These are phyloP conservation scores for Engystomops pustulosus DNA, from an alignment of 2,113 vertebrate species.

Conservation along the genomic window DNA sequence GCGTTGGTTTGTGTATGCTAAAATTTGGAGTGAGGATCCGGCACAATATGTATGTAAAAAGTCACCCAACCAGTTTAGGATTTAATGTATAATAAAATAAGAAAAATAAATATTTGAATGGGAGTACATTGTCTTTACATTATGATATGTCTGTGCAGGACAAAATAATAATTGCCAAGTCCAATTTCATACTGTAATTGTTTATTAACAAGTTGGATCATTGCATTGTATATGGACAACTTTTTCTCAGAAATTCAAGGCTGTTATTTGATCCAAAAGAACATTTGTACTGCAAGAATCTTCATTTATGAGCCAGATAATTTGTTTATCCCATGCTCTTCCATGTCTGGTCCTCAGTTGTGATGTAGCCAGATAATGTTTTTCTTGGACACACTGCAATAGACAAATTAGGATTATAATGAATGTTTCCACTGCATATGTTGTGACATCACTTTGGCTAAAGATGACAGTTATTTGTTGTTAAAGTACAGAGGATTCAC, in stretches of 20 bases:
- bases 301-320: conserved; percentile 7
- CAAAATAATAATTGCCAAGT: too few species aligned
- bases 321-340: conserved; percentile 24
- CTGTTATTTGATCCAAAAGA: not conserved
- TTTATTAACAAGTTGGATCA: too few species aligned
- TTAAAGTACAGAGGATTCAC: conserved; percentile 37
- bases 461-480: conserved; percentile 13
- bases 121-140: too few species aligned
- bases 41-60: too few species aligned
- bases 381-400: conserved; percentile 16
- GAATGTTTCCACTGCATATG: conserved; percentile 18
- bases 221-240: too few species aligned
- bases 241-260: not conserved
- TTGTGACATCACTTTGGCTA: conserved; percentile 52
- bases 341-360: not conserved
- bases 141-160: too few species aligned
- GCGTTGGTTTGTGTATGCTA: too few species aligned
- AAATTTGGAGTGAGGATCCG: too few species aligned
- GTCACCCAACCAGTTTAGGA: too few species aligned
- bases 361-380: not conserved
- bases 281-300: conserved; percentile 2
- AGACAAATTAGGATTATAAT: conserved; percentile 25
- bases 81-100: too few species aligned
- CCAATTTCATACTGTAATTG: too few species aligned
- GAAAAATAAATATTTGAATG: too few species aligned